These are phyloP conservation scores for Nesidiocoris tenuis DNA, from an alignment of 2,888 invertebrate species.

Conservation along the genomic window DNA sequence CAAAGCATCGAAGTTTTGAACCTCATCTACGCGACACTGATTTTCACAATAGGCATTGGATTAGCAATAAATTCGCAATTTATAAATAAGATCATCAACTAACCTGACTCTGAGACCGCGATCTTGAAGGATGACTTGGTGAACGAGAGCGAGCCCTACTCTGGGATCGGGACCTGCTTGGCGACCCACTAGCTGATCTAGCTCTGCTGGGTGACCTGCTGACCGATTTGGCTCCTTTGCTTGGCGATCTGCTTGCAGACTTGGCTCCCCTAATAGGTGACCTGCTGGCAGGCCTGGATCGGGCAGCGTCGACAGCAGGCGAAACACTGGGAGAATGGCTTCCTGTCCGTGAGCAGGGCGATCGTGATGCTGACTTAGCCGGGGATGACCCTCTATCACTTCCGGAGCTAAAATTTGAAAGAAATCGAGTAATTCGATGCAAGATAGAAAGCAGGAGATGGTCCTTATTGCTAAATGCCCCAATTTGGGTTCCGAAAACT, in stretches of 20 bases:
- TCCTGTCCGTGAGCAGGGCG: conserved; percentile 19
- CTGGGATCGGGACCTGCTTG: conserved; percentile 48
- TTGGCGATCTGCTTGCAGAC: conserved; percentile 21
- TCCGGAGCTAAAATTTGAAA: conserved; percentile 13
- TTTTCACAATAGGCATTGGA: too few relatives aligned
- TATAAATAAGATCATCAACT: neutral
- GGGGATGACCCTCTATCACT: conserved; percentile 26
- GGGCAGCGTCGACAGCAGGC: neutral
- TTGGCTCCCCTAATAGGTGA: neutral
- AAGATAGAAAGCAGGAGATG: too few relatives aligned
- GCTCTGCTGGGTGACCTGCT: conserved; percentile 20
- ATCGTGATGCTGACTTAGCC: conserved; percentile 22
- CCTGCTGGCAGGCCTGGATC: conserved; percentile 5
- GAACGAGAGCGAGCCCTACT: conserved; percentile 50
- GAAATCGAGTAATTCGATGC: too few relatives aligned
- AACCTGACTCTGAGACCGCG: conserved; percentile 22
- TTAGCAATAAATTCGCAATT: too few relatives aligned
- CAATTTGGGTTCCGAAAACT: too few relatives aligned
- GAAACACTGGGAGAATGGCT: conserved; percentile 24
- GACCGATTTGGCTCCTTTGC: conserved; percentile 15
- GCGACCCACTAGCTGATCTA: conserved; percentile 9
- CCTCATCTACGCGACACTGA: too few relatives aligned
- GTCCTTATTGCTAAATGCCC: too few relatives aligned
- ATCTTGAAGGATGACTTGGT: conserved; percentile 47
- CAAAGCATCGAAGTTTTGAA: too few relatives aligned